These are phyloP conservation scores for Gymnarchus niloticus DNA, from an alignment of 2,113 vertebrate genomes.

Conservation along the genomic window DNA sequence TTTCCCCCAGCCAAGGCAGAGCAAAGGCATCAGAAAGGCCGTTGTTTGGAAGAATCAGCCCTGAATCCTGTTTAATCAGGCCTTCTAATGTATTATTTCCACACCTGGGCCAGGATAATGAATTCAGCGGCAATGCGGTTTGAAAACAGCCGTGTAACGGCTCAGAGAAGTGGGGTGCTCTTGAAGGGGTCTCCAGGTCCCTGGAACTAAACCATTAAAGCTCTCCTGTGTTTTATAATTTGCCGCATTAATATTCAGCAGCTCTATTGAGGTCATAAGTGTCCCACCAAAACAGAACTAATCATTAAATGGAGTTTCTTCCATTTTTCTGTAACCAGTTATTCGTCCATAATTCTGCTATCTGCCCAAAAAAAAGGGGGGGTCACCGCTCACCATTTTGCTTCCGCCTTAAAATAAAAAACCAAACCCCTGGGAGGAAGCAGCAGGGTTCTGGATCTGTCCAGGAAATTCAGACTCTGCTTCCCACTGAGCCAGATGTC, in stretches of 20 bases:
- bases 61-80: conserved; percentile 27
- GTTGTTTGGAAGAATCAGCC: conserved; percentile 30
- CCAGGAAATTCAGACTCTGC: conserved; percentile 5
- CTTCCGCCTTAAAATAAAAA: conserved; percentile 16
- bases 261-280: conserved; percentile 32
- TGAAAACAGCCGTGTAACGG: conserved; percentile 8
- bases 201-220: conserved; percentile 36
- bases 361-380: conserved; percentile 11
- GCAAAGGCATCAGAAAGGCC: conserved; percentile 24
- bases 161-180: conserved; percentile 14
- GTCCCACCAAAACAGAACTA: conserved; percentile 39
- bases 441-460: not conserved
- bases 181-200: conserved; percentile 34
- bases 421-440: conserved; percentile 14
- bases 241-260: conserved; percentile 47
- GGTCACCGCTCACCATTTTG: conserved; percentile 8
- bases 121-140: conserved; percentile 24
- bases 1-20: conserved; percentile 3
- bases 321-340: conserved; percentile 34
- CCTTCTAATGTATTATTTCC: conserved; percentile 35
- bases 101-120: conserved; percentile 28
- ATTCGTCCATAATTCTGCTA: conserved; percentile 34
- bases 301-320: conserved; percentile 37
- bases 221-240: conserved; percentile 45
- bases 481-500: conserved; percentile 12